Evolutionary conservation across 2,888 invertebrate species (phyloP), one percentile per base, ranked within the genome.

Genomic region (Agrotis ipsilon): DNA sequence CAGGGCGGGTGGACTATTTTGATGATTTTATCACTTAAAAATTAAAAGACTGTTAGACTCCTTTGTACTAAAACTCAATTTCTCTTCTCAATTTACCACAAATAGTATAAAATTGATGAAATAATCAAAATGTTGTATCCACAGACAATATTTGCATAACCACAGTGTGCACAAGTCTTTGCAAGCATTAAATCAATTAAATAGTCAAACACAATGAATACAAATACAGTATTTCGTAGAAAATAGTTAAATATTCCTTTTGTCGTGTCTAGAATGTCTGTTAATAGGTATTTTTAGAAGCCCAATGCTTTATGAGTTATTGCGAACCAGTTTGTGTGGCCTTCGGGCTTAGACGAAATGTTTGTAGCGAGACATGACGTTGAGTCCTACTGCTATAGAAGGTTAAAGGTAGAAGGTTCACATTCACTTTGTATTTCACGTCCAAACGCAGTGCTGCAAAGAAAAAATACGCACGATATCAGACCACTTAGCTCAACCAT

Each of bases 211-310:
- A 72, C 24, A 72, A 68, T 24, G 48, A 46, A 72, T 11, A 46
- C 45, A 21, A 54, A 66, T 45, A 46, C 5, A 11, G 62, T 66
- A 14, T 32, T 77, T 81, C 68, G 21, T 46, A 69, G 62, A 57
- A 78, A 62, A 78, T 67, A 55, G 63, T 62, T 24, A 52, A 67
- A 64, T 62, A 68, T 48, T 65, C 57, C 51, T 71, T 72, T 78
- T 75, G 68, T 71, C 27, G 46, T 58, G 58, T 78, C 67, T 71
- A 71, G n/a, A 75, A 75, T 81, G 52, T 57, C 71, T 67, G 60
- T 71, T 81, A 72, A 78, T 81, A 81, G 67, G 67, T 81, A 81
- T 81, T 78, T 80, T 81, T 72, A 78, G 68, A 68, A 75, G 64
- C 58, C 58, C 60, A 59, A 68, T 7, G 60, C 46, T 81, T 75